Evolutionary conservation across 1,140 invertebrate genomes (phyloP).

Genomic region (Drosophila santomea): DNA sequence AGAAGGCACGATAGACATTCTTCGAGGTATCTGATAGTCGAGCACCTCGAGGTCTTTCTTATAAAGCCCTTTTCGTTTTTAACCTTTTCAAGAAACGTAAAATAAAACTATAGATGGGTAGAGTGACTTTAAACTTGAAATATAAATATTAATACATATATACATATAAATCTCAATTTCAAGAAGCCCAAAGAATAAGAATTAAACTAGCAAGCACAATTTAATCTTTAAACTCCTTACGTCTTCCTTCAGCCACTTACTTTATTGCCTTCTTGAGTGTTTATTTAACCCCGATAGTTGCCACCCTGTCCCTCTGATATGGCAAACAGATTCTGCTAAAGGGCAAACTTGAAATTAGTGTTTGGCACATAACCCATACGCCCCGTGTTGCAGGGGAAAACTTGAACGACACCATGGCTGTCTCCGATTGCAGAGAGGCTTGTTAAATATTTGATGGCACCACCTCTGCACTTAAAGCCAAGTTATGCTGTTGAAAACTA

Average conservation of each 20-base stretch:
- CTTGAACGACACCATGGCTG: constrained; percentile 13
- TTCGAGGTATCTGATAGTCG: too few species aligned
- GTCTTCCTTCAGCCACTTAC: neutral
- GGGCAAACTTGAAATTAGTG: constrained; percentile 17
- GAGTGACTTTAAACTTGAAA: too few species aligned
- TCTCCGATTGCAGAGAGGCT: constrained; percentile 39
- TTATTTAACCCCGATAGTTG: constrained; percentile 7
- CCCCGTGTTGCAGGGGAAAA: constrained; percentile 9
- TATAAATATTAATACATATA: too few species aligned
- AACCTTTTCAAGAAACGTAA: too few species aligned
- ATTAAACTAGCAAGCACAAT: too few species aligned
- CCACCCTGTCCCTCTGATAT: constrained; percentile 4
- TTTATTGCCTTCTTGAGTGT: neutral
- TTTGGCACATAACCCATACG: constrained; percentile 23
- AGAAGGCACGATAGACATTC: too few species aligned
- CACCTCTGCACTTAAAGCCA: constrained; percentile 35
- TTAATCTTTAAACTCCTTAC: too few species aligned
- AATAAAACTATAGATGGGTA: too few species aligned
- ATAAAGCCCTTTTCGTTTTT: too few species aligned
- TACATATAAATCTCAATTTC: too few species aligned
- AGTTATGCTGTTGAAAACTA: constrained; percentile 26
- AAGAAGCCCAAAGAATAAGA: too few species aligned
- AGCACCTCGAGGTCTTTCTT: too few species aligned
- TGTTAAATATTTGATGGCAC: constrained; percentile 40
- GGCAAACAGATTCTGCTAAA: neutral